Base-by-base conservation (phyloP, 2,888 invertebrate species). In the Synergus gifuensis region DNA sequence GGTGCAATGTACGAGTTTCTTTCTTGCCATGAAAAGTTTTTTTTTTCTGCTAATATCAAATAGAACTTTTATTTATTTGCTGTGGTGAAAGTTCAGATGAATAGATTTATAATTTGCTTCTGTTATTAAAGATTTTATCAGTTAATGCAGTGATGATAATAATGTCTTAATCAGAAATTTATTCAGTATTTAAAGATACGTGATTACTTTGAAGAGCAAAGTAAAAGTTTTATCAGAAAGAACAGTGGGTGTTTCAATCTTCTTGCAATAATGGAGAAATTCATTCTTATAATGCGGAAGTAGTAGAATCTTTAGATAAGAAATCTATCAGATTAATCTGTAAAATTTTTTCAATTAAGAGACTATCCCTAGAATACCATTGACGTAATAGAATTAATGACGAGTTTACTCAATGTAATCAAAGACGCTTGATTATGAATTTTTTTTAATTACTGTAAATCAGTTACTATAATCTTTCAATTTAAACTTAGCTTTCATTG, bases 211-310 rank as follows among this genome's bases (percentile, higher is more conserved):
- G 14, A 14, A 11, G 28, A 2, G 28, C n/a, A 9, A 63, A 28
- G 9, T 64, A 44, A 66, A 66, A 66, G 42, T 18, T 42, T 66
- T 66, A 66, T 66, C 42, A 66, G 42, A 42, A 36, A 73, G 54
- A 54, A 36, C 58, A 18, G n/a, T 40, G 28, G 22, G 14, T 54
- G 16, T 73, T 54, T 36, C 0, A 54, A 49, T 9, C 49, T 46
- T 22, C 22, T 44, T 14, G 40, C 5, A 66, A 18, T 44, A 14
- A 28, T 0, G 12, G 12, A 22, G 67, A 44, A 44, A 44, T 67
- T 46, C 11, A 14, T 18, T 14, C 14, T 67, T 67, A 46, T 28
- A 28, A 28, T 46, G 14, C 67, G 46, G 67, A 67, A 67, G 44
- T 46, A 22, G 62, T 62, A 62, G 4, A 22, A 67, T 67, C 44